A percentile compares a stretch with the other conserved stretches of the same genome.
phyloP scores from a whole-genome alignment of 2,797 vertebrate species.

The Chelmon rostratus region DNA sequence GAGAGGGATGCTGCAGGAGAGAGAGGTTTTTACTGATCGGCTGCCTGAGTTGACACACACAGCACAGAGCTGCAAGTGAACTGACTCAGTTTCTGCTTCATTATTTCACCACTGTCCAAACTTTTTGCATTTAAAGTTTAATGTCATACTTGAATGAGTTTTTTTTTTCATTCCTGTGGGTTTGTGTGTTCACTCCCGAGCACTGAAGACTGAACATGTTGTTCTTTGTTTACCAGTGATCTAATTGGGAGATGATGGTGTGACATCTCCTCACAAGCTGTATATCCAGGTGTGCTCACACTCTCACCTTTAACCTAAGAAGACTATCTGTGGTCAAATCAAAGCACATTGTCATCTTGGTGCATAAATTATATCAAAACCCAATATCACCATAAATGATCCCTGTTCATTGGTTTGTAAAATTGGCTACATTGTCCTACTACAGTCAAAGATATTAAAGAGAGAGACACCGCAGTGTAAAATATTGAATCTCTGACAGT shows the following conservation, averaged over 20 bases:
- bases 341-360: background rate
- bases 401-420: background rate
- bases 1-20: constrained; percentile 30
- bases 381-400: background rate
- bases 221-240: background rate
- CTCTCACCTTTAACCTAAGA: background rate
- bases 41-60: constrained; percentile 23
- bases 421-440: background rate
- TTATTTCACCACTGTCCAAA: constrained; percentile 40
- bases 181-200: background rate
- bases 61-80: constrained; percentile 15
- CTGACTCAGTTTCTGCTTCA: constrained; percentile 14
- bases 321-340: background rate
- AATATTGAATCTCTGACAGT: background rate
- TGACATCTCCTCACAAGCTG: background rate
- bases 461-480: background rate
- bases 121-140: background rate
- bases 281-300: background rate
- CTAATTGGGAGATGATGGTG: background rate
- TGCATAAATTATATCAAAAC: background rate
- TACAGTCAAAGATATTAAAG: no score
- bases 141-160: no score
- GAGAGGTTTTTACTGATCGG: background rate
- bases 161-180: background rate
- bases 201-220: background rate